phyloP scores from a whole-genome alignment of 64 coral and sea anemone species.

The Exaiptasia diaphana region DNA sequence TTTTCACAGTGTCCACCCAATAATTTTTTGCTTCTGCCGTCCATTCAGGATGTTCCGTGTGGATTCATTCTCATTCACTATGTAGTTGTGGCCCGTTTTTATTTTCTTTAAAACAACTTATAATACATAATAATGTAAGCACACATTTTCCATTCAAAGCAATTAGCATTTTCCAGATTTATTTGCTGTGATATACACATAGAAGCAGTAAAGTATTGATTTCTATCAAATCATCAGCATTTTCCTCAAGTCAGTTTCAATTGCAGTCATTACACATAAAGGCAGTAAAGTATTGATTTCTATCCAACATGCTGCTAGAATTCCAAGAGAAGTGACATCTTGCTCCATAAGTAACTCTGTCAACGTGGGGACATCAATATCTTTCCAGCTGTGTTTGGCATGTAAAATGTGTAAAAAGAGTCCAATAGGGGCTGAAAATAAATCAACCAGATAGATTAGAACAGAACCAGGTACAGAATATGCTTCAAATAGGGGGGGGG shows the following conservation, averaged over 20 bases:
- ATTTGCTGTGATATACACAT: not conserved
- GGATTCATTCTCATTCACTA: not conserved
- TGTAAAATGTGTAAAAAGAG: conserved; percentile 26
- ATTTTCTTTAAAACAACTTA: not conserved
- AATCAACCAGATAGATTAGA: not conserved
- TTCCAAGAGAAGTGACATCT: conserved; percentile 27
- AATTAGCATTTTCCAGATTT: too few species aligned
- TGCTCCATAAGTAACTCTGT: not conserved
- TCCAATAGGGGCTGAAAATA: conserved; percentile 13
- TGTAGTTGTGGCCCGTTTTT: not conserved
- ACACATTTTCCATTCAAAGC: not conserved
- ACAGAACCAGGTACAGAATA: not conserved
- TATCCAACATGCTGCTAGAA: conserved; percentile 39
- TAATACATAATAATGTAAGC: not conserved
- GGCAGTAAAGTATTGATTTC: not conserved
- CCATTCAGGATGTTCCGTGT: not conserved
- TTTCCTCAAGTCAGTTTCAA: conserved; percentile 16
- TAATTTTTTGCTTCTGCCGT: too few species aligned
- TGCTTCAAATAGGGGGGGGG: not conserved
- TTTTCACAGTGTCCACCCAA: too few species aligned
- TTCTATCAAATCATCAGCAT: conserved; percentile 9
- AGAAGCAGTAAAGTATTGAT: not conserved
- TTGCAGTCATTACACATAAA: not conserved
- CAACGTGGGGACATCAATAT: not conserved
- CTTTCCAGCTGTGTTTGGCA: conserved; percentile 9